A percentile compares a stretch with the other conserved stretches of the same genome.
Conservation (phyloP, 2,888 invertebrate genomes). For the Nomada fucata region DNA sequence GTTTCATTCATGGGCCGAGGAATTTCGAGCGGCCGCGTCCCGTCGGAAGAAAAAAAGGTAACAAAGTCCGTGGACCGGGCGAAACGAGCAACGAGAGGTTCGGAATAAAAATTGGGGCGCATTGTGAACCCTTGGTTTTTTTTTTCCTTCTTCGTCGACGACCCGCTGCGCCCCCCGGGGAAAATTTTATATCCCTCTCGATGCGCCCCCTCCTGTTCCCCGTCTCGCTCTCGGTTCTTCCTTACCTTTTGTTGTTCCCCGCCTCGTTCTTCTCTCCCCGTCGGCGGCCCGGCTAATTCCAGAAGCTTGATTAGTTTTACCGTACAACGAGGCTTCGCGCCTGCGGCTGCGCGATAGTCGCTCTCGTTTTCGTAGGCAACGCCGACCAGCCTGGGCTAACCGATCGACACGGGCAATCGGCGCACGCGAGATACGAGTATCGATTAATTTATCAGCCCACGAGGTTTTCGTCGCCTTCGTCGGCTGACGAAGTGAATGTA, state of each 20-base stretch:
- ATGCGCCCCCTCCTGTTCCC: slow-evolving; percentile 55
- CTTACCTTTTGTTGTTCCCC: slow-evolving; percentile 1
- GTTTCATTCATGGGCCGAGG: slow-evolving; percentile 77
- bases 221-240: slow-evolving; percentile 53
- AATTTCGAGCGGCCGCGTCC: slow-evolving; percentile 66
- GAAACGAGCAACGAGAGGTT: slow-evolving; percentile 63
- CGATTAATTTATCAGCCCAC: slow-evolving; percentile 33
- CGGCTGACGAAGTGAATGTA: too few species aligned
- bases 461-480: background rate
- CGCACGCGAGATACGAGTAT: slow-evolving; percentile 40
- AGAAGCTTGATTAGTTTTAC: slow-evolving; percentile 80
- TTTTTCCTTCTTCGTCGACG: slow-evolving; percentile 62
- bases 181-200: slow-evolving; percentile 71
- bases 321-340: slow-evolving; percentile 61
- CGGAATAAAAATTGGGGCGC: slow-evolving; percentile 75
- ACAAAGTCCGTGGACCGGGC: slow-evolving; percentile 46
- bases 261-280: slow-evolving; percentile 50
- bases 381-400: background rate
- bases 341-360: slow-evolving; percentile 38
- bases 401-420: slow-evolving; percentile 42
- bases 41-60: slow-evolving; percentile 68
- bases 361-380: slow-evolving; percentile 51
- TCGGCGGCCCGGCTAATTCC: slow-evolving; percentile 74
- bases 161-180: slow-evolving; percentile 70
- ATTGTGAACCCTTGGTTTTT: slow-evolving; percentile 70